Base-by-base conservation (phyloP, 2,113 vertebrate species). In the Furnarius figulus region DNA sequence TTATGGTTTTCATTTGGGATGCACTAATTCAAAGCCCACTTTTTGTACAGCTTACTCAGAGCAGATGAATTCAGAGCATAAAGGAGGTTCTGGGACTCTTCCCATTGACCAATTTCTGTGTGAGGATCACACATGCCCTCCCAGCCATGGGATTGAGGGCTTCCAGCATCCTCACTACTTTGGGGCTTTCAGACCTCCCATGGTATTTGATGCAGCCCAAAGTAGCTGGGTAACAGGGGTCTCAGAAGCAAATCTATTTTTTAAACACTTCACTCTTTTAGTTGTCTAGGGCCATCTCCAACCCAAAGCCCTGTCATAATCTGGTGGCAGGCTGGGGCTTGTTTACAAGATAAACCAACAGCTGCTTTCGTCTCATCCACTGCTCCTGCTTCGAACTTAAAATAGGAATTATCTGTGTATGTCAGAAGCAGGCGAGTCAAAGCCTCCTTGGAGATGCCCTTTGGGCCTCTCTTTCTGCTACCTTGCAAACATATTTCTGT, bases 281-380 rank as follows among this genome's bases (percentile, higher is more conserved):
- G 59, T 55, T 85, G 52, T 93, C 49, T 81, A 75, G 37, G 83
- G 47, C 84, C 70, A 75, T 37, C 76, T 77, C 68, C 73, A 90
- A 56, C 49, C 56, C 1, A 1, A 88, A 90, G 79, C 62, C n/a
- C 70, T 87, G 33, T 58, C 58, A 70, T 90, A 95, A 96, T 91
- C 93, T 92, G 49, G 83, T 93, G 79, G 73, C 79, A 75, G 0
- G 3, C 73, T 73, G 73, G 83, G 70, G 56, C 85, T 88, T 94
- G 93, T 89, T 96, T 95, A 93, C 92, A 94, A 94, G 93, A 96
- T 96, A 94, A 92, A 94, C 72, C 63, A 95, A 80, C 92, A 96
- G 68, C 85, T 90, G 85, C 76, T 86, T 96, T 95, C 82, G 87
- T 94, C 85, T 96, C 91, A 96, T 85, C 78, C 7, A 1, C 82